A percentile compares a stretch with the other conserved stretches of the same genome.
Evolutionary conservation across 2,113 vertebrate genomes (phyloP).

Genomic region (Oxyura jamaicensis): DNA sequence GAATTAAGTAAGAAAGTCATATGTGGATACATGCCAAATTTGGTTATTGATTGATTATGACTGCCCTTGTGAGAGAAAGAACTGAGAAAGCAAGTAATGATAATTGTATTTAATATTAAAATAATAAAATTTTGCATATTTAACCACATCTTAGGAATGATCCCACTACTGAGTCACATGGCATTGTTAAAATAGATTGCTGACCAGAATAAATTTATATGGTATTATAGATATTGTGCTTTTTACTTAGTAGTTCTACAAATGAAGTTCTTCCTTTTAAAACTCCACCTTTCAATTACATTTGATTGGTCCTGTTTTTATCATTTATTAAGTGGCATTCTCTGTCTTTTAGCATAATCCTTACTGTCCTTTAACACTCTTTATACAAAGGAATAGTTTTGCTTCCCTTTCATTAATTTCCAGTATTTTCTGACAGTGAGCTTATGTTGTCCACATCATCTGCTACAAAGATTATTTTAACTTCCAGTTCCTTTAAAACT

Average conservation of each 20-base stretch:
- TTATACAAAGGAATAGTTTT: background rate
- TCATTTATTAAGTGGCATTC: background rate
- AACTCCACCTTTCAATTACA: background rate
- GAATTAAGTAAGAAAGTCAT: conserved; percentile 18
- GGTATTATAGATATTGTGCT: background rate
- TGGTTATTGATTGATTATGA: background rate
- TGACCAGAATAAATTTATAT: background rate
- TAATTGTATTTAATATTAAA: background rate
- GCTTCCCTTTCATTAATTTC: background rate
- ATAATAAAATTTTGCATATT: conserved; percentile 15
- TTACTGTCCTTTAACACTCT: background rate
- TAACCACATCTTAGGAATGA: conserved; percentile 11
- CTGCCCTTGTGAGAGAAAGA: background rate
- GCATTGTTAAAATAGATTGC: background rate
- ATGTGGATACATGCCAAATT: background rate
- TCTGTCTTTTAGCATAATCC: background rate
- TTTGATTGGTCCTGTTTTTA: background rate
- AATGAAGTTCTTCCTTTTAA: background rate
- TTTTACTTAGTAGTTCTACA: background rate
- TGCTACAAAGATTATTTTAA: conserved; percentile 57
- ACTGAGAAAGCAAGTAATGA: background rate
- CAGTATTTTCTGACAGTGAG: conserved; percentile 37
- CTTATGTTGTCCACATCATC: conserved; percentile 36
- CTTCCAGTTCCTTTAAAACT: conserved; percentile 50
- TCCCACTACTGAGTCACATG: background rate